phyloP scores from a whole-genome alignment of 2,888 invertebrate genomes.

The Laothoe populi region DNA sequence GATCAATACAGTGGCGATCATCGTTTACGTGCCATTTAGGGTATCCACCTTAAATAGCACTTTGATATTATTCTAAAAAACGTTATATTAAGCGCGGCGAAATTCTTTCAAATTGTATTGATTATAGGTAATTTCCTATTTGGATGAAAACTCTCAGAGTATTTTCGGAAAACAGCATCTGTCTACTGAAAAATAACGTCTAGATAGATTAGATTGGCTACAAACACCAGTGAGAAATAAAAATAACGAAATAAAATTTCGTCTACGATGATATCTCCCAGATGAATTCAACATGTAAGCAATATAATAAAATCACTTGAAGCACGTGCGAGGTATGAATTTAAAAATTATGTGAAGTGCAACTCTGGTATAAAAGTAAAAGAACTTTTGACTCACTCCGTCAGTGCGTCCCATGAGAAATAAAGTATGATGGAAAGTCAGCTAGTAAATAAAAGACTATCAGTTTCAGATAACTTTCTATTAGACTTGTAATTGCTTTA shows the following conservation, averaged over 20 bases:
- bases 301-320: slow-evolving; percentile 24
- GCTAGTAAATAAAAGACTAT: slow-evolving; percentile 19
- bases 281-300: slow-evolving; percentile 21
- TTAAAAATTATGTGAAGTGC: slow-evolving; percentile 11
- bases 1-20: no score
- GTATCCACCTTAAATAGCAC: no score
- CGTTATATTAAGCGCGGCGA: no score
- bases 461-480: slow-evolving; percentile 13
- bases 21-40: no score
- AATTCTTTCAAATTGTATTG: neutral
- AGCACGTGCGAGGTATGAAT: slow-evolving; percentile 18
- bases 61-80: no score
- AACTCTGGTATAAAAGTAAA: slow-evolving; percentile 23
- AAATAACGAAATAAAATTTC: neutral
- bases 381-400: slow-evolving; percentile 7
- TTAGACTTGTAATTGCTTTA: slow-evolving; percentile 1
- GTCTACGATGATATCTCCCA: slow-evolving; percentile 3
- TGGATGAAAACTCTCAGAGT: neutral
- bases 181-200: neutral
- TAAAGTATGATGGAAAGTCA: slow-evolving; percentile 23
- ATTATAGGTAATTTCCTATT: neutral
- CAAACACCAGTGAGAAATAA: neutral
- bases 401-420: slow-evolving; percentile 15
- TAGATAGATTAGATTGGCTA: neutral
- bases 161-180: neutral